phyloP scores from a whole-genome alignment of 1,140 invertebrate genomes.

The Psilanteris sp. region DNA sequence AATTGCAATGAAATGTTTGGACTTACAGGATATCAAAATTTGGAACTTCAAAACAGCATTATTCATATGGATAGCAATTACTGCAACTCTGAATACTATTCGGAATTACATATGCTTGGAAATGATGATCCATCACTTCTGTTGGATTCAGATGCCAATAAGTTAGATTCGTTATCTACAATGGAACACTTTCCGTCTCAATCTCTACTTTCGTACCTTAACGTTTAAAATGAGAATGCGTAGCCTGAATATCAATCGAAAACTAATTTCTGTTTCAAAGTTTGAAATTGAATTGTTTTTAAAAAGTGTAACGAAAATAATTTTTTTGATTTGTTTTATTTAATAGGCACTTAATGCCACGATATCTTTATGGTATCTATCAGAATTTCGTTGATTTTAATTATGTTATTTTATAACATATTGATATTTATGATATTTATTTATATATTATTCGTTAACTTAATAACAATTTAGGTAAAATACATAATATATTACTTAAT shows the following conservation, averaged over 20 bases:
- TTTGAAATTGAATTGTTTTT: no score
- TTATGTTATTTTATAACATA: no score
- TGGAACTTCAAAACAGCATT: slow-evolving; percentile 65
- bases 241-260: neutral
- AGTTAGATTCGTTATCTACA: slow-evolving; percentile 61
- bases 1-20: slow-evolving; percentile 71
- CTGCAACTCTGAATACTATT: slow-evolving; percentile 66
- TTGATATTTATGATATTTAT: no score
- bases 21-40: slow-evolving; percentile 63
- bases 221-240: slow-evolving; percentile 58
- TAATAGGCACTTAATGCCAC: no score
- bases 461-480: no score
- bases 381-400: no score
- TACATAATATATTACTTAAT: no score
- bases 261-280: no score
- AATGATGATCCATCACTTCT: slow-evolving; percentile 64
- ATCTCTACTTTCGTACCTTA: slow-evolving; percentile 66
- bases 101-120: slow-evolving; percentile 66
- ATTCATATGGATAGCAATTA: slow-evolving; percentile 66
- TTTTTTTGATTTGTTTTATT: no score
- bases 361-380: no score
- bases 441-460: no score
- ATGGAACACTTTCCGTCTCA: slow-evolving; percentile 69
- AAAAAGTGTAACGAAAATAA: no score
- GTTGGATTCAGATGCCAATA: slow-evolving; percentile 61